These are phyloP conservation scores for Drosophila kanapiae DNA, from an alignment of 1,140 invertebrate species.

Conservation along the genomic window DNA sequence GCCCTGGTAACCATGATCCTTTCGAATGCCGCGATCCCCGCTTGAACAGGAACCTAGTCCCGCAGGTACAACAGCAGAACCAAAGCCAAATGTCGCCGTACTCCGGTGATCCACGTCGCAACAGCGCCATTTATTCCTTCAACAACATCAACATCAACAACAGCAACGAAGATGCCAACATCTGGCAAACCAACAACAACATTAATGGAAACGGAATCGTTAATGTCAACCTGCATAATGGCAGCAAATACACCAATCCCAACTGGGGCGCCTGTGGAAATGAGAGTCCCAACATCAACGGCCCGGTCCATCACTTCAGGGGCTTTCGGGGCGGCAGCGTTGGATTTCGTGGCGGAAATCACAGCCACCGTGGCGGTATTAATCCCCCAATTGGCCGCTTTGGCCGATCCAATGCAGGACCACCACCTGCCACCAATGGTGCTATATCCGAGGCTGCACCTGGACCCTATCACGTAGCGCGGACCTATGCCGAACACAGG, in stretches of 20 bases:
- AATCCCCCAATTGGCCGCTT: background rate
- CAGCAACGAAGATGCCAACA: conserved; percentile 4
- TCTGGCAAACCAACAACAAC: conserved; percentile 15
- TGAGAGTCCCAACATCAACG: background rate
- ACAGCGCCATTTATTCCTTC: background rate
- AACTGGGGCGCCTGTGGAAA: background rate
- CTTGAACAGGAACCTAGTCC: background rate
- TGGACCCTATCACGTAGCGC: background rate
- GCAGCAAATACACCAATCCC: background rate
- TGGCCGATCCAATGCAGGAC: background rate
- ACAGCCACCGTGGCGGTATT: background rate
- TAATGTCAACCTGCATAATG: background rate
- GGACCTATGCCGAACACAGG: conserved; percentile 65
- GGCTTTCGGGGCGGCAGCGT: background rate
- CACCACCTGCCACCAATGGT: background rate
- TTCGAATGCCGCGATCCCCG: conserved; percentile 10
- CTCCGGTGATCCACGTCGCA: conserved; percentile 8
- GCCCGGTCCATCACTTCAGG: background rate
- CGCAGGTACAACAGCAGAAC: conserved; percentile 7
- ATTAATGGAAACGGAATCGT: background rate
- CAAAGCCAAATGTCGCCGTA: background rate
- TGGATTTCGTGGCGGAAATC: conserved; percentile 7
- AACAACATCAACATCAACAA: background rate
- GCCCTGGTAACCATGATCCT: background rate
- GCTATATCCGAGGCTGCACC: background rate